A percentile compares a stretch with the other conserved stretches of the same genome.
Conservation (phyloP, 2,113 vertebrate genomes). For the Bolborhynchus lineola region DNA sequence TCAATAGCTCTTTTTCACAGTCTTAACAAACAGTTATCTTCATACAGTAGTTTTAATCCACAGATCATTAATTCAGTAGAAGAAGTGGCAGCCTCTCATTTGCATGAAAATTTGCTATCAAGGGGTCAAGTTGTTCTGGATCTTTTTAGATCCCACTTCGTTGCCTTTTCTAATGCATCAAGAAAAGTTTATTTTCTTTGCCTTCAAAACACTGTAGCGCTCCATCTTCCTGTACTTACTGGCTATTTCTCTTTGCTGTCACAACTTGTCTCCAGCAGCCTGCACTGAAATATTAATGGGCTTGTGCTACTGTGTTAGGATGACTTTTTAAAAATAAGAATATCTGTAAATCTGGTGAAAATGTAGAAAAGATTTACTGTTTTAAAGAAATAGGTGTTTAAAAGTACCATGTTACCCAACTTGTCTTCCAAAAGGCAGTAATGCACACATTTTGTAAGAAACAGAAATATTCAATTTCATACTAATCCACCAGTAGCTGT, state of each 20-base stretch:
- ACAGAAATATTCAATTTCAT: not conserved
- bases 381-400: not conserved
- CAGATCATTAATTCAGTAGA: not conserved
- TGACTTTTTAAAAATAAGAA: not conserved
- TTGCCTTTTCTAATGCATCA: not conserved
- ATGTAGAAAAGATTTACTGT: not conserved
- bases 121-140: not conserved
- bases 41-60: not conserved
- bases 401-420: accelerated
- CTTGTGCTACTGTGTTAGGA: not conserved
- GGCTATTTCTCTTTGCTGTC: not conserved
- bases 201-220: not conserved
- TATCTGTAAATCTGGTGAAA: not conserved
- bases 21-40: not conserved
- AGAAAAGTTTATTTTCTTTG: not conserved
- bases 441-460: not conserved
- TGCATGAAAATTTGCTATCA: not conserved
- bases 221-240: not conserved
- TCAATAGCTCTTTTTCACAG: not conserved
- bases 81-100: not conserved
- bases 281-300: not conserved
- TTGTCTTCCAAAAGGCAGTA: not conserved
- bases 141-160: not conserved
- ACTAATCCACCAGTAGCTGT: not conserved
- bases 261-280: not conserved